Evolutionary conservation across 37 sponge, comb jelly and placozoan genomes (phyloP).

Genomic region (Axinella damicornis): DNA sequence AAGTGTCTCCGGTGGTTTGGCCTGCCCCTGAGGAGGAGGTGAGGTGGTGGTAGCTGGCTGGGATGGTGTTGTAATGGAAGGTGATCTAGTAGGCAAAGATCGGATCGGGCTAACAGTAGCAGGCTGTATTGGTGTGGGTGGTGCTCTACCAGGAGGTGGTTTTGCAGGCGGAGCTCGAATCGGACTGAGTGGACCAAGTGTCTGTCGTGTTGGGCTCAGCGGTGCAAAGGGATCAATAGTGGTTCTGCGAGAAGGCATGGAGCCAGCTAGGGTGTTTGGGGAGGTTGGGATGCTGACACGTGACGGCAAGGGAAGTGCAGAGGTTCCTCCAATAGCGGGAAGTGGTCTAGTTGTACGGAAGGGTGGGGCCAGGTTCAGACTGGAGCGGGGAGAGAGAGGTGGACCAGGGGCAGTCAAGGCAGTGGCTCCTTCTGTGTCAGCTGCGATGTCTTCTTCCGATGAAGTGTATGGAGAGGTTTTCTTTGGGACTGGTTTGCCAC

Average conservation of each 20-base stretch:
- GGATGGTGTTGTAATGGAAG: background rate
- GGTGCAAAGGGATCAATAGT: conserved; percentile 49
- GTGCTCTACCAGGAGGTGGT: background rate
- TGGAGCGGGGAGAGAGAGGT: background rate
- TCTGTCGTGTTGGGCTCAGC: background rate
- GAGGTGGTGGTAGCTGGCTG: background rate
- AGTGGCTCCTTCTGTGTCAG: background rate
- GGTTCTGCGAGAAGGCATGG: conserved; percentile 41
- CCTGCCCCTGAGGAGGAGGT: background rate
- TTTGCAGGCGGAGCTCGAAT: conserved; percentile 2
- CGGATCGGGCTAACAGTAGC: too few relatives aligned
- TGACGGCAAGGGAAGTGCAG: background rate
- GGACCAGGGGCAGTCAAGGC: background rate
- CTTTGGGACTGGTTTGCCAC: conserved; percentile 44
- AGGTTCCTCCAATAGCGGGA: conserved; percentile 22
- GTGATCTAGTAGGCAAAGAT: too few relatives aligned
- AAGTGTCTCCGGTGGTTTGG: too few relatives aligned
- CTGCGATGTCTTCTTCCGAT: conserved; percentile 44
- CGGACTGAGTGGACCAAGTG: background rate
- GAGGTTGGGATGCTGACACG: background rate
- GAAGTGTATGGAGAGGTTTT: conserved; percentile 49
- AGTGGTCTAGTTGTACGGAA: conserved; percentile 19
- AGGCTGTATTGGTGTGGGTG: background rate
- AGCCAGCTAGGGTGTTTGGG: background rate
- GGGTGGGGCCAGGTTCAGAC: background rate